Evolutionary conservation across 1,140 invertebrate species (phyloP), one percentile per base, ranked within the genome.

Genomic region (Drosophila kurseongensis): DNA sequence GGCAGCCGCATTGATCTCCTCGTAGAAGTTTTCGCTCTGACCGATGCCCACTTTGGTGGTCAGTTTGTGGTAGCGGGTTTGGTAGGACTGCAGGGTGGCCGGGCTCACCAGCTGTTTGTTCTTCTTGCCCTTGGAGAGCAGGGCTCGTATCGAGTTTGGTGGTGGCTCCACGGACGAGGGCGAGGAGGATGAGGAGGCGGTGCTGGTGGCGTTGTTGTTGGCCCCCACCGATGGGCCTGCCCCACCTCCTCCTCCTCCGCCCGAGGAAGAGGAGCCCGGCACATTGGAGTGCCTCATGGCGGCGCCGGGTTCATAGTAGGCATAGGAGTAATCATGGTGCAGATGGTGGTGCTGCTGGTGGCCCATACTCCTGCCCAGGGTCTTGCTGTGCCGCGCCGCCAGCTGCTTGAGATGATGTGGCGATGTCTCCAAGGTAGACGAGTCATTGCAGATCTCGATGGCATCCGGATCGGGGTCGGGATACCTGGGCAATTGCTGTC

Each of bases 21-120:
- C 96, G 91, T 97, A 97, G 88, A 97, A 97, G 91, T 97, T 97
- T 93, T 97, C 96, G 91, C 96, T 95, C 12, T 95, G 96, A 3
- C 96, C 95, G 78, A 52, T 4, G 7, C 95, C 95, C 78, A 95
- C 94, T 77, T 91, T 81, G 67, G 72, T 86, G 85, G 92, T 78
- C 57, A 75, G 41, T 42, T 78, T 80, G 67, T 81, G 82, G 50
- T 88, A 91, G 23, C 86, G 78, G 23, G 85, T 90, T 47, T 92
- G 91, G 57, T 91, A 89, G 6, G 79, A 76, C 18, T 92, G 83
- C 52, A 84, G 40, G 16, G 81, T 88, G 23, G 83, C 83, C 1
- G 82, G 69, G 6, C 85, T 81, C 5, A 90, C 76, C 2, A 92
- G 67, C 45, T 89, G 65, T 38, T 91, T 92, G 66, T 92, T 91